Conservation (phyloP, 2,888 invertebrate species). For the Heteromurus nitidus region DNA sequence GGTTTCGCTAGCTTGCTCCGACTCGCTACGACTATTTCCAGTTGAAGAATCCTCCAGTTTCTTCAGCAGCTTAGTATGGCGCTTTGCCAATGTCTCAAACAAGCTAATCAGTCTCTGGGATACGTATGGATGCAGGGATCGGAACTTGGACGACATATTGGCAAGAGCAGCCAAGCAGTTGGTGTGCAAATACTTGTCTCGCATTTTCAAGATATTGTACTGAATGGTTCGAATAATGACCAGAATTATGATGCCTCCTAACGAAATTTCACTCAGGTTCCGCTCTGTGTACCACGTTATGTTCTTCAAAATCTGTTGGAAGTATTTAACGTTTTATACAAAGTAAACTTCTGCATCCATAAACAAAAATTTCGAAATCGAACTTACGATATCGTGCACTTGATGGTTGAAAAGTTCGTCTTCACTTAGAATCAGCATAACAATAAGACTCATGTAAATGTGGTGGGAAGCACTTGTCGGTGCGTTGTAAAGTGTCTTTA, state of each 20-base stretch:
- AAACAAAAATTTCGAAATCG: not conserved
- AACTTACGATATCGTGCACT: conserved; percentile 93
- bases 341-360: conserved; percentile 1
- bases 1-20: conserved; percentile 70
- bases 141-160: conserved; percentile 96
- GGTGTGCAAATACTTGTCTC: conserved; percentile 98
- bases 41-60: conserved; percentile 52
- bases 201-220: conserved; percentile 96
- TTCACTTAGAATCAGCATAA: conserved; percentile 95
- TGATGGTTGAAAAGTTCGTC: conserved; percentile 96
- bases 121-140: conserved; percentile 94
- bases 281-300: conserved; percentile 96
- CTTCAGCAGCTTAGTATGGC: conserved; percentile 78
- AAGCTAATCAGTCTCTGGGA: conserved; percentile 94
- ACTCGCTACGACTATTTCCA: conserved; percentile 49
- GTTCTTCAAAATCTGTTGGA: conserved; percentile 87
- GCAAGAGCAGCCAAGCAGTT: conserved; percentile 98
- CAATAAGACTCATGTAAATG: conserved; percentile 98
- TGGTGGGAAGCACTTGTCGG: conserved; percentile 95
- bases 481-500: conserved; percentile 94
- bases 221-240: conserved; percentile 98
- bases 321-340: conserved; percentile 68
- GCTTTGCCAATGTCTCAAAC: conserved; percentile 89
- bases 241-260: conserved; percentile 94
- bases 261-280: conserved; percentile 90